Percentiles rank a stretch among this genome's conserved stretches.
Conservation (phyloP, 1,140 invertebrate species). For the Zophobas atratus region DNA sequence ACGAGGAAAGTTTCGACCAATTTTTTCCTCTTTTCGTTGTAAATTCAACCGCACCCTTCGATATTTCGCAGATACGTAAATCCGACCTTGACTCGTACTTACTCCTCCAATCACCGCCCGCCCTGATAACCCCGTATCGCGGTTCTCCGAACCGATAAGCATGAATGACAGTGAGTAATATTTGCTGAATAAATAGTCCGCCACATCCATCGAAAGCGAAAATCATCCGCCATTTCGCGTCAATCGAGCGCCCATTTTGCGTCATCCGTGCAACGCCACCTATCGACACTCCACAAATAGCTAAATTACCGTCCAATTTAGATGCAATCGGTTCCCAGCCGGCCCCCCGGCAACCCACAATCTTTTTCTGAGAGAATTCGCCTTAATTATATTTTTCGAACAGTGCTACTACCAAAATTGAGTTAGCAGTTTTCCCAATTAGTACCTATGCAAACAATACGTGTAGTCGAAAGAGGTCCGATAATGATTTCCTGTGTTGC, state of each 20-base stretch:
- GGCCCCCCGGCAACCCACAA: neutral
- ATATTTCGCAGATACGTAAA: neutral
- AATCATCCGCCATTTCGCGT: neutral
- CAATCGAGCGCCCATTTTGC: neutral
- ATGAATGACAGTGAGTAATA: neutral
- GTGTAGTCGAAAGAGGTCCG: neutral
- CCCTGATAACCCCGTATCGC: no score
- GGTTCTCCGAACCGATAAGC: neutral
- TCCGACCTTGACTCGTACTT: neutral
- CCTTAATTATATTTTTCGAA: constrained; percentile 1
- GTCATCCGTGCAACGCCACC: neutral
- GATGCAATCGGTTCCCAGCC: neutral
- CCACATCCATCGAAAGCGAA: neutral
- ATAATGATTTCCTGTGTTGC: constrained; percentile 32
- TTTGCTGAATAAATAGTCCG: no score
- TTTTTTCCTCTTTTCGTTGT: no score
- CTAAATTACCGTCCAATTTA: neutral
- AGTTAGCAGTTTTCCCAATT: constrained; percentile 13
- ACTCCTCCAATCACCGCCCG: neutral
- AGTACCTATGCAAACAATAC: constrained; percentile 39
- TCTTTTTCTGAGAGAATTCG: constrained; percentile 5
- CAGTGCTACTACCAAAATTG: constrained; percentile 20
- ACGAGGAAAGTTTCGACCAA: no score
- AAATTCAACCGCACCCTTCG: no score
- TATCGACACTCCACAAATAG: neutral